Conservation (phyloP, 2,113 vertebrate species). For the Psophia crepitans region DNA sequence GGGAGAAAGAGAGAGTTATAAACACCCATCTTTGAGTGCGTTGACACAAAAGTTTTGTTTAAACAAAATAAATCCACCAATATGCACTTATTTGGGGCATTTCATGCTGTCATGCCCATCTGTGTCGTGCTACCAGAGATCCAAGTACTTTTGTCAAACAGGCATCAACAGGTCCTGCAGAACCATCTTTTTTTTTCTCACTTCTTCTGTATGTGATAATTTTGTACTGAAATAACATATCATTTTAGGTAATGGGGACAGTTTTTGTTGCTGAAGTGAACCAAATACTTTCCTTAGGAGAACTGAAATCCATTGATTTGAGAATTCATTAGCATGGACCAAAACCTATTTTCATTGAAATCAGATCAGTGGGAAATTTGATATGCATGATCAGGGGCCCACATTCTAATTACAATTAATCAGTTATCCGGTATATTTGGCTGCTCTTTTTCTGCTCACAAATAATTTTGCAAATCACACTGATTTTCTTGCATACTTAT, state of each 20-base stretch:
- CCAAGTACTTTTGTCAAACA: background rate
- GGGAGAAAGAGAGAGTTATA: background rate
- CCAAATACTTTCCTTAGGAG: background rate
- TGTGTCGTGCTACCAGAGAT: background rate
- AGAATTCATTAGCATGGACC: background rate
- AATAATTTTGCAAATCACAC: constrained; percentile 1
- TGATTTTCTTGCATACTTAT: constrained; percentile 23
- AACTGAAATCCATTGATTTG: background rate
- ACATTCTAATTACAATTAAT: background rate
- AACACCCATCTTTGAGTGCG: background rate
- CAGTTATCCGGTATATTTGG: background rate
- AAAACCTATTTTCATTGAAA: background rate
- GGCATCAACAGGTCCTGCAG: background rate
- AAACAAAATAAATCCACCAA: background rate
- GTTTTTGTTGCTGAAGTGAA: background rate
- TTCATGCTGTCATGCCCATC: background rate
- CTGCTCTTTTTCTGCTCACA: background rate
- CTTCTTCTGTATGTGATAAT: background rate
- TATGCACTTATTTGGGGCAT: background rate
- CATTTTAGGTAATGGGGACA: background rate
- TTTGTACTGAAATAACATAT: background rate
- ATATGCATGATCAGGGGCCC: background rate
- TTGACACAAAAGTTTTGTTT: background rate
- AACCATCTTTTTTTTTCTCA: background rate
- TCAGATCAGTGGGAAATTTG: background rate